A percentile compares a stretch with the other conserved stretches of the same genome.
Evolutionary conservation across 30 jellyfish, hydroid and myxozoan genomes (phyloP).

Genomic region (Aurelia sp.): DNA sequence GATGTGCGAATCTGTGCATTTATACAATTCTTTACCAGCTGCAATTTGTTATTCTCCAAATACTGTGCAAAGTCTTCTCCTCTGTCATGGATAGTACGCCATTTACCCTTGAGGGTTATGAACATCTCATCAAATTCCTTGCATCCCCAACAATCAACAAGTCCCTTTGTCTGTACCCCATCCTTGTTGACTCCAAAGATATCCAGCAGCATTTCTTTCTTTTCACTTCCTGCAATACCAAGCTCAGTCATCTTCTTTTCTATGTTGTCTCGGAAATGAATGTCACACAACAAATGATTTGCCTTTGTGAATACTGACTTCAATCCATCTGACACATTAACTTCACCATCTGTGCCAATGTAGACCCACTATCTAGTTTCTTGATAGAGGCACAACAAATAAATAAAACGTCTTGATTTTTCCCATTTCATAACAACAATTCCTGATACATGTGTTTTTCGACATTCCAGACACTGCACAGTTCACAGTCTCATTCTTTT

Average conservation of each 20-base stretch:
- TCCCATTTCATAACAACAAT: no score
- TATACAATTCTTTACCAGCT: conserved; percentile 32
- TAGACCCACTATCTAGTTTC: no score
- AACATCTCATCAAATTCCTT: conserved; percentile 38
- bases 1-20: conserved; percentile 8
- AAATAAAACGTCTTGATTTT: no score
- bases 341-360: conserved; percentile 54
- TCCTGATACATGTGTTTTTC: no score
- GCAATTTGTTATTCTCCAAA: conserved; percentile 26
- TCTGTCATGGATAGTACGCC: no score
- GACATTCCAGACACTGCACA: no score
- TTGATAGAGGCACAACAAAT: no score
- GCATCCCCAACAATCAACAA: conserved; percentile 36
- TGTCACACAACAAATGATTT: conserved; percentile 45
- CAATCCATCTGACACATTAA: conserved; percentile 30
- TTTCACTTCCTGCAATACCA: conserved; percentile 19
- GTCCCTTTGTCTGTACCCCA: conserved; percentile 41
- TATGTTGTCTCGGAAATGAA: conserved; percentile 55
- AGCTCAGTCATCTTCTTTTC: conserved; percentile 27
- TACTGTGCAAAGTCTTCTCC: conserved; percentile 10
- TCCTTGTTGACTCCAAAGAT: conserved; percentile 39
- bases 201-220: conserved; percentile 15
- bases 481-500: no score
- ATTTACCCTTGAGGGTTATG: no score
- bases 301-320: conserved; percentile 44